Evolutionary conservation across 2,888 invertebrate species (phyloP), one percentile per base, ranked within the genome.

Genomic region (Periphyllus acericola): DNA sequence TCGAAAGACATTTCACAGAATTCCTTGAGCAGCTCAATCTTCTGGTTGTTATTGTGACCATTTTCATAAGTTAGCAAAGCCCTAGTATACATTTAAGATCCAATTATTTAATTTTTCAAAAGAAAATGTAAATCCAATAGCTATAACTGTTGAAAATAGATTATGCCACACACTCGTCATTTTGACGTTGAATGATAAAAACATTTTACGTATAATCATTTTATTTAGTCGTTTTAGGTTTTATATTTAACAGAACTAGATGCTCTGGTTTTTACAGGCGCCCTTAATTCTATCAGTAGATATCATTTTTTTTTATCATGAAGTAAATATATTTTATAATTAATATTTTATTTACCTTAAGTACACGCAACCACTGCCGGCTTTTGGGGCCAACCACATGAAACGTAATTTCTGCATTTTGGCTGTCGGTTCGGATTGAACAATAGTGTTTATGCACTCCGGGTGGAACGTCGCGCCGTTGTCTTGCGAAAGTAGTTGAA

Each of bases 321-420:
- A n/a, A n/a, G n/a, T n/a, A n/a, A n/a, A n/a, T n/a, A n/a, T n/a
- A n/a, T n/a, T n/a, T n/a, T n/a, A n/a, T n/a, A n/a, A n/a, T n/a
- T n/a, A 46, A 46, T 3, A 46, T 46, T 11, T 11, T 25, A 1
- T 36, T 17, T 66, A 81, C 94, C 96, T 96, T 91, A 98, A 94
- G 55, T 95, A 93, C 71, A 98, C 95, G 91, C 98, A 98, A 89
- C 97, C 97, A 0, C 96, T 95, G 6, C 96, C 96, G 17, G 95
- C 92, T 25, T 95, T 94, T 0, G 98, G 98, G 25, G 98, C 97
- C 80, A 95, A 95, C 98, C 98, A 98, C 93, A 96, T 94, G 89
- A 97, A 95, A 91, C 95, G 95, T 14, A 97, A 94, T 92, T 97
- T 95, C 92, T 97, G 98, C 17, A 94, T 94, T 87, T 95, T 92